Evolutionary conservation across 2,888 invertebrate genomes (phyloP), one percentile per base, ranked within the genome.

Genomic region (Saturnia japonica): DNA sequence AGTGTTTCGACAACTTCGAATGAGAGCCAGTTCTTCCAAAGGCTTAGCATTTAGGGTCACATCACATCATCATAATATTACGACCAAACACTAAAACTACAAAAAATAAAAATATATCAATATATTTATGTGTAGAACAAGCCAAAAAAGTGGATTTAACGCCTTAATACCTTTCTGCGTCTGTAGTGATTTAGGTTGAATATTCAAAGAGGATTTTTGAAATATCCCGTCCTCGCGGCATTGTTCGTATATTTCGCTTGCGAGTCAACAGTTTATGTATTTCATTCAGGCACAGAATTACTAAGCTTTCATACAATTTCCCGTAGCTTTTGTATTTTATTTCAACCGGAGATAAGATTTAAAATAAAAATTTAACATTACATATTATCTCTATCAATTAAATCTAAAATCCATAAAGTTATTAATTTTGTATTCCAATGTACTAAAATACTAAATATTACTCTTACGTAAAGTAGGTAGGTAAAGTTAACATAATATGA

Each of bases 121-220:
- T 34, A 34, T 34, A 34, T 34, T 34, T 34, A 34, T 34, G 25
- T 14, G 25, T 60, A 28, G 1, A 60, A 14, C 9, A 64, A 64
- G 19, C 40, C 64, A n/a, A 54, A 40, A 40, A 54, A 40, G n/a
- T 54, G 34, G 40, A 42, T 68, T 68, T 68, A 54, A 54, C 54
- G 51, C 54, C 42, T 54, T 9, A 54, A 54, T 68, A 40, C 68
- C 34, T 47, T 12, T 54, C 68, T 34, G 40, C 22, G 47, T 54
- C 51, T 54, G 54, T 22, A 34, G 2, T 12, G 47, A 45, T 22
- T 47, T 45, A 47, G 25, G 68, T 40, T 54, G 68, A 68, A 68
- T 68, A 68, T 71, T 62, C 62, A 68, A 68, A 47, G 40, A 62
- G 64, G 42, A 54, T 68, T 71, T 68, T 64, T 28, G 64, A 43